phyloP scores from a whole-genome alignment of 2,797 vertebrate species.

The Enteromius fasciolatus region DNA sequence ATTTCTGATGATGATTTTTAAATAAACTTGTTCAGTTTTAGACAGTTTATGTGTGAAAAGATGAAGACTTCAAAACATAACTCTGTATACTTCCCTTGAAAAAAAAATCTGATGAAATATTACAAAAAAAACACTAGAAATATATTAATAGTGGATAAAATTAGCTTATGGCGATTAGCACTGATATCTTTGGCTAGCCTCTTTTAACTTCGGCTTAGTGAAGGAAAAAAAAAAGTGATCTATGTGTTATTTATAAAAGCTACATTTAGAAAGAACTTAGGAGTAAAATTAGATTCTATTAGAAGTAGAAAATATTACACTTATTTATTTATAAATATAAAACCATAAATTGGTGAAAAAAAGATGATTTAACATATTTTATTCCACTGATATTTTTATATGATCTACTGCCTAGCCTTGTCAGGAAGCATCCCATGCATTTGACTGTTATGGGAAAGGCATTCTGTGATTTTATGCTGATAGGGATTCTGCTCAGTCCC shows the following conservation, averaged over 20 bases:
- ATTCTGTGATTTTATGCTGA: conserved; percentile 77
- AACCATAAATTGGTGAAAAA: neutral
- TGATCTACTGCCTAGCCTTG: conserved; percentile 65
- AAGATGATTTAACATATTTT: neutral
- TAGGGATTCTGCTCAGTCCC: conserved; percentile 77
- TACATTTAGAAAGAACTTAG: neutral
- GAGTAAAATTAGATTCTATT: neutral
- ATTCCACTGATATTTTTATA: neutral
- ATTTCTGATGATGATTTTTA: conserved; percentile 53
- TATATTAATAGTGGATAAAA: neutral
- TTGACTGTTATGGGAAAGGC: conserved; percentile 77
- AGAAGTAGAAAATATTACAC: neutral
- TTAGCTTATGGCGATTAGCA: neutral
- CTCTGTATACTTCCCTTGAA: neutral
- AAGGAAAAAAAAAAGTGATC: neutral
- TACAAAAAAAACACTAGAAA: no score
- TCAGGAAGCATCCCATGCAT: conserved; percentile 69
- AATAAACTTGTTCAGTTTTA: neutral
- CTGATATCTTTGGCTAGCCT: no score
- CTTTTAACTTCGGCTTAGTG: neutral
- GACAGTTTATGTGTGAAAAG: neutral
- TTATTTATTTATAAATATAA: neutral
- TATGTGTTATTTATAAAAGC: neutral
- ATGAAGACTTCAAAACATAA: neutral
- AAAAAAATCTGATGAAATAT: neutral